These are phyloP conservation scores for Pogonocichla stellata DNA, from an alignment of 2,113 vertebrate genomes.

Conservation along the genomic window DNA sequence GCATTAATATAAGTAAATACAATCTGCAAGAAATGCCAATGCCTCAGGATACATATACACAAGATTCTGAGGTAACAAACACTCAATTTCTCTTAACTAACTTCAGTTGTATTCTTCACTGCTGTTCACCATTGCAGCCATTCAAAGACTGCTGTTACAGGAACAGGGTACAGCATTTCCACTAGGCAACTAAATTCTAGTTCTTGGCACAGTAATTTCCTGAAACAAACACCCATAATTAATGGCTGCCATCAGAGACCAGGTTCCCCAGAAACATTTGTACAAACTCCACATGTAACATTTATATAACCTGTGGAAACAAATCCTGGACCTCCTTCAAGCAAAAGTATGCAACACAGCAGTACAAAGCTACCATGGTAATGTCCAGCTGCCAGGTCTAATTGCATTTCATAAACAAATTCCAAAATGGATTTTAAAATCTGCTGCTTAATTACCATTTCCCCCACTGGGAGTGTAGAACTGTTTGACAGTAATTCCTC, in stretches of 20 bases:
- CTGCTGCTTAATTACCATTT: constrained; percentile 15
- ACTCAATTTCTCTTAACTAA: not conserved
- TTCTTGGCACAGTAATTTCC: not conserved
- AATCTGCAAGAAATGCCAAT: not conserved
- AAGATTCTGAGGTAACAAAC: not conserved
- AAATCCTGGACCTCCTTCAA: not conserved
- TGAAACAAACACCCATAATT: not conserved
- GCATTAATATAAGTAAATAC: not conserved
- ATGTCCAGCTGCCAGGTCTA: not conserved
- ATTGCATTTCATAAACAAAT: not conserved
- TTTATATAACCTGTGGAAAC: not conserved
- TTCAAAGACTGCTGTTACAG: not conserved
- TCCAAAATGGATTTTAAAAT: constrained; percentile 2
- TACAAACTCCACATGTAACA: not conserved
- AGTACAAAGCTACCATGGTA: not conserved
- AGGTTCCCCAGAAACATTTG: not conserved
- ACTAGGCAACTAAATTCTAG: not conserved
- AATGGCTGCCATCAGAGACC: not conserved
- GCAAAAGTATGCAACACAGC: not conserved
- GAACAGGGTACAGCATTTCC: not conserved
- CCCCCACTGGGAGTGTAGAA: not conserved
- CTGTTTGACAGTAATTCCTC: not conserved
- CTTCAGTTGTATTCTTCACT: not conserved
- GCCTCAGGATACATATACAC: not conserved
- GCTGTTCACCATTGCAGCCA: not conserved